Percentiles rank a stretch among this genome's conserved stretches.
phyloP scores from a whole-genome alignment of 2,888 invertebrate genomes.

The Hemaris fuciformis region DNA sequence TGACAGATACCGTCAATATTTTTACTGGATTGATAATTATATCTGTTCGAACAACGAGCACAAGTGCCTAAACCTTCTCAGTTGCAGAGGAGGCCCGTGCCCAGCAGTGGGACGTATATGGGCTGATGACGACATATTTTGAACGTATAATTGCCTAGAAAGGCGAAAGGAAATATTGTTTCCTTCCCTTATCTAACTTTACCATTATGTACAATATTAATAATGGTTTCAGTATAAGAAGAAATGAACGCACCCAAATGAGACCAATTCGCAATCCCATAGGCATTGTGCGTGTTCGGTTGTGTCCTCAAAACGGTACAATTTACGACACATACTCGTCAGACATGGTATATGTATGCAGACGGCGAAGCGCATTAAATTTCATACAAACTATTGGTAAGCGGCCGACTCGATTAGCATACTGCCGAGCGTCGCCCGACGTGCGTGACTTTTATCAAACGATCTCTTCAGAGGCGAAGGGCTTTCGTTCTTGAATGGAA shows the following conservation, averaged over 20 bases:
- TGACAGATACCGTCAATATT: too few relatives aligned
- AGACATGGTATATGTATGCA: conserved; percentile 4
- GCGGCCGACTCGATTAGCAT: neutral
- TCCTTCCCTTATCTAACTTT: too few relatives aligned
- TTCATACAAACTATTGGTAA: conserved; percentile 3
- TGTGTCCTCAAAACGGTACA: neutral
- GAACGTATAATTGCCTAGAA: too few relatives aligned
- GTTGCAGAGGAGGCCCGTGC: too few relatives aligned
- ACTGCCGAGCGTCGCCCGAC: neutral
- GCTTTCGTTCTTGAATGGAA: neutral
- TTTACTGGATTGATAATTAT: too few relatives aligned
- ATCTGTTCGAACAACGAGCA: too few relatives aligned
- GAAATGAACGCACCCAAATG: neutral
- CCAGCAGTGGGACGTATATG: too few relatives aligned
- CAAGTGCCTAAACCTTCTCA: too few relatives aligned
- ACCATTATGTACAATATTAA: neutral
- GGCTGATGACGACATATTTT: too few relatives aligned
- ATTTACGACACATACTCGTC: neutral
- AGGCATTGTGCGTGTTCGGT: neutral
- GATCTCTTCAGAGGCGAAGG: neutral
- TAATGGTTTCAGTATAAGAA: neutral
- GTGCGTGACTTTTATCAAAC: neutral
- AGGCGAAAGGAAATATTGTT: neutral
- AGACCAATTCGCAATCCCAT: neutral
- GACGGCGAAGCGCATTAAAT: neutral